Conservation (phyloP, 1,140 invertebrate species). For the Teleopsis dalmanni region DNA sequence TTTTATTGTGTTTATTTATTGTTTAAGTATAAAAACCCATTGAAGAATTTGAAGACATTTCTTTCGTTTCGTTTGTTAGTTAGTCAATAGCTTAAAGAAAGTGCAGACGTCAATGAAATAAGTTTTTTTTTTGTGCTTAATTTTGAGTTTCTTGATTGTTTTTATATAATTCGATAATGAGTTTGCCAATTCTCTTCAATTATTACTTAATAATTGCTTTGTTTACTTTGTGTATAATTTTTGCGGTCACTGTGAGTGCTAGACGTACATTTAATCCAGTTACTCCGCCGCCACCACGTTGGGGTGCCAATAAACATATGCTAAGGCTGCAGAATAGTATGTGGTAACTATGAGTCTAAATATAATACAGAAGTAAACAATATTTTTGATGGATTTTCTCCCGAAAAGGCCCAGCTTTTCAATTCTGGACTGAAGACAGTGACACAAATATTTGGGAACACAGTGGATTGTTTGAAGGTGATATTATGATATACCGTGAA, state of each 20-base stretch:
- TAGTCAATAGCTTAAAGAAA: constrained; percentile 1
- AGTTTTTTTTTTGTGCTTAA: background rate
- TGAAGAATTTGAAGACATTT: constrained; percentile 3
- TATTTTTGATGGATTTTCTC: background rate
- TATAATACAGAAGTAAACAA: background rate
- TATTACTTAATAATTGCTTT: constrained; percentile 7
- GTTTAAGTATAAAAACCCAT: constrained; percentile 11
- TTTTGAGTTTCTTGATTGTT: background rate
- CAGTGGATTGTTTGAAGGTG: constrained; percentile 52
- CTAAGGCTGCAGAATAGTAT: constrained; percentile 35
- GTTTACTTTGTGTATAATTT: background rate
- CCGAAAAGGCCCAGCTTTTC: constrained; percentile 49
- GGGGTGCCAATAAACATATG: constrained; percentile 41
- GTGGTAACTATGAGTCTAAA: constrained; percentile 13
- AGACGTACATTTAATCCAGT: constrained; percentile 11
- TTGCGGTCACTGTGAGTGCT: background rate
- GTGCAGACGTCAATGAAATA: background rate
- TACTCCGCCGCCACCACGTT: constrained; percentile 26
- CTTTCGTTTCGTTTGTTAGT: constrained; percentile 8
- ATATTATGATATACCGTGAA: constrained; percentile 49
- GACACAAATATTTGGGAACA: constrained; percentile 59
- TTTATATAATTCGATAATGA: background rate
- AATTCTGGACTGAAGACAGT: constrained; percentile 52
- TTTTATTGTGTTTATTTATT: too few relatives aligned
- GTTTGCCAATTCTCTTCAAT: background rate